phyloP scores from a whole-genome alignment of 2,113 vertebrate genomes.

The Sceloporus tristichus region DNA sequence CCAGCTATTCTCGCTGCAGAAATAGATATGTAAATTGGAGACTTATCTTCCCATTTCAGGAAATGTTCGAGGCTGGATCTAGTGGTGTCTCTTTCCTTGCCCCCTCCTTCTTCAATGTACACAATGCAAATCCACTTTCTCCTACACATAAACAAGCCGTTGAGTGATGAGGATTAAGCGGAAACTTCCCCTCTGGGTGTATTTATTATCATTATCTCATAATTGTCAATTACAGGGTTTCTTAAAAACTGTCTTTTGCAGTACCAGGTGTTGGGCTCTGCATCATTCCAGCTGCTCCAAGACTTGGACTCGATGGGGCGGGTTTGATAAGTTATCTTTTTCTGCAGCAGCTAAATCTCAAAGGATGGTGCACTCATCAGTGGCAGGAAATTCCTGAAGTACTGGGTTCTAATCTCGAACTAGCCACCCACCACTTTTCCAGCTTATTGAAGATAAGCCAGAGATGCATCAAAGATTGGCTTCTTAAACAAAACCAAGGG shows the following conservation, averaged over 20 bases:
- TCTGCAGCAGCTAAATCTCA: background rate
- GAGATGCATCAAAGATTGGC: background rate
- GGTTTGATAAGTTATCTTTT: background rate
- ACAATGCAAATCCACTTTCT: conserved; percentile 9
- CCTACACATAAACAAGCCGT: background rate
- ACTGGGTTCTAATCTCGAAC: background rate
- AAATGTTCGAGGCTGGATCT: background rate
- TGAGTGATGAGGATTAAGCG: conserved; percentile 14
- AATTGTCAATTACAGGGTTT: conserved; percentile 24
- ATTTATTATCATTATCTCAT: conserved; percentile 44
- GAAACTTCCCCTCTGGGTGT: conserved; percentile 16
- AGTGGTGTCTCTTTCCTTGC: too few relatives aligned
- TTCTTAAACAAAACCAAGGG: too few relatives aligned
- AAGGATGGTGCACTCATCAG: background rate
- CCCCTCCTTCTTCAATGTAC: conserved; percentile 14
- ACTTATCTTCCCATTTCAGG: background rate
- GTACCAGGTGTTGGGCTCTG: conserved; percentile 14
- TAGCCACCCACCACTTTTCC: background rate
- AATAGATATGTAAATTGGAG: background rate
- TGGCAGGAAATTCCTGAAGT: background rate
- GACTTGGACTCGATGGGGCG: background rate
- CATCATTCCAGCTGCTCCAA: background rate
- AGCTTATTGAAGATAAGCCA: too few relatives aligned
- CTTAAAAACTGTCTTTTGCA: background rate
- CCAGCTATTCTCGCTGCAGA: background rate